Evolutionary conservation across 2,113 vertebrate genomes (phyloP).

Genomic region (Sarotherodon lohbergeri): DNA sequence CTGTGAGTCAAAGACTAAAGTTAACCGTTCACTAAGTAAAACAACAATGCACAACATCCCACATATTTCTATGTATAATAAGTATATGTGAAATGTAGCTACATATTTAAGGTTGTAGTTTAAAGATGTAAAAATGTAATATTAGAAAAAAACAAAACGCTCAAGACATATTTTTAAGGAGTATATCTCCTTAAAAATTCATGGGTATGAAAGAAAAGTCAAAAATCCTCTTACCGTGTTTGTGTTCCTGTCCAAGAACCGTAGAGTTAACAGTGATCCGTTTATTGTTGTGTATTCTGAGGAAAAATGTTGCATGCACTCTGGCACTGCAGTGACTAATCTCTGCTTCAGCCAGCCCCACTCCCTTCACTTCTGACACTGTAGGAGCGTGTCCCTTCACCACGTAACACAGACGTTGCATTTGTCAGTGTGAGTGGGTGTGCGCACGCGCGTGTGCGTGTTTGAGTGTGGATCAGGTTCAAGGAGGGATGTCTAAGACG

Average conservation of each 20-base stretch:
- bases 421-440: not conserved
- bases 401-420: not conserved
- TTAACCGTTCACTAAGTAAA: not conserved
- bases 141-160: not conserved
- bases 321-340: not conserved
- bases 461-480: not conserved
- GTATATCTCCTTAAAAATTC: not conserved
- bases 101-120: not conserved
- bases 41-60: not conserved
- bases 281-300: not conserved
- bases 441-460: not conserved
- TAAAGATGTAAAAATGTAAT: not conserved
- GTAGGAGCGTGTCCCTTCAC: not conserved
- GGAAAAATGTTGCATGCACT: not conserved
- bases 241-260: not conserved
- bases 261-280: not conserved
- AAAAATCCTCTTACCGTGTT: constrained; percentile 22
- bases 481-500: not conserved
- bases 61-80: not conserved
- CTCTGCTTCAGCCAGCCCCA: not conserved
- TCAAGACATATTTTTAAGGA: not conserved
- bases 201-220: not conserved
- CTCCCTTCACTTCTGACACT: not conserved
- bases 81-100: not conserved
- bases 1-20: not conserved